A percentile compares a stretch with the other conserved stretches of the same genome.
These are phyloP conservation scores for Heterohyrax brucei DNA, from an alignment of 2,797 vertebrate genomes.

Conservation along the genomic window DNA sequence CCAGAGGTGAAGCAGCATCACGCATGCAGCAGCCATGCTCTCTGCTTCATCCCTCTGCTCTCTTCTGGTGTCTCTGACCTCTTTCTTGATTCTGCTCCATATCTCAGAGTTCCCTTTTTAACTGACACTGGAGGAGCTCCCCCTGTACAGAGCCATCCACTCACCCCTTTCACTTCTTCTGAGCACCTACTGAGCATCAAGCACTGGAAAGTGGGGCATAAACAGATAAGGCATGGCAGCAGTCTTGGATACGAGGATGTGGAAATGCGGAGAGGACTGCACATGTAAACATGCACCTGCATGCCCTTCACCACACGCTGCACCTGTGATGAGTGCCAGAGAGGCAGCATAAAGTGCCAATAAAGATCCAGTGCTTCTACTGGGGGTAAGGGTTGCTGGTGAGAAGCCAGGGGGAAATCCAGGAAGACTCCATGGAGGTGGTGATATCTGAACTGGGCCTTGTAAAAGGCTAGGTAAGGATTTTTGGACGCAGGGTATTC, in stretches of 20 bases:
- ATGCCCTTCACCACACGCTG: background rate
- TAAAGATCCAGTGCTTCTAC: background rate
- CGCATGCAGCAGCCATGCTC: background rate
- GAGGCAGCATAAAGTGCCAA: background rate
- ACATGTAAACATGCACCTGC: background rate
- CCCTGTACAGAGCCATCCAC: background rate
- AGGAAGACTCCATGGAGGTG: background rate
- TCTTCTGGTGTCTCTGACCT: background rate
- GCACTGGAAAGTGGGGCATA: background rate
- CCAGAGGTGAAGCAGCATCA: background rate
- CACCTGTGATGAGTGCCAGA: background rate
- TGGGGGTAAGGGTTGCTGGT: background rate
- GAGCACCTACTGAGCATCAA: background rate
- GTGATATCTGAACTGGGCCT: slow-evolving; percentile 4
- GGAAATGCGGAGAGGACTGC: too few relatives aligned
- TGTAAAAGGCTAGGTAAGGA: background rate
- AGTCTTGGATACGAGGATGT: background rate
- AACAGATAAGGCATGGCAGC: background rate
- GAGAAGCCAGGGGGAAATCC: background rate
- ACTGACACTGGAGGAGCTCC: background rate
- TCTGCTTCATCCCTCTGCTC: background rate
- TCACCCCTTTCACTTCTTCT: background rate
- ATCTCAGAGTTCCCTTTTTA: background rate
- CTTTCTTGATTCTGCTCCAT: background rate
- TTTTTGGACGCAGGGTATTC: slow-evolving; percentile 8